Evolutionary conservation across 2,797 vertebrate species (phyloP).

Genomic region (Argentina silus): DNA sequence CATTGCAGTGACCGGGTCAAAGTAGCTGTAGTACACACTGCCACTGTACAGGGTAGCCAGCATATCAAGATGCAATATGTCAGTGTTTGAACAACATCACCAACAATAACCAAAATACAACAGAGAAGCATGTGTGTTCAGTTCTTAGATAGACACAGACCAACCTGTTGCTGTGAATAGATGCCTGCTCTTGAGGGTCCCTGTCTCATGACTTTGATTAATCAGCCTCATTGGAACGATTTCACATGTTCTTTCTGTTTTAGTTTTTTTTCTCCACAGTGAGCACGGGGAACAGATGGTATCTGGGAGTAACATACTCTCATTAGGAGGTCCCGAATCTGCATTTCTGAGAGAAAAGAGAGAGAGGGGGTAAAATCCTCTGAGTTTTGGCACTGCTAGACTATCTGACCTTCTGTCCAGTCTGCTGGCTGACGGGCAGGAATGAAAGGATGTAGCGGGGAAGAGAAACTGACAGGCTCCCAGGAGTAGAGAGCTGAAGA

Average conservation of each 20-base stretch:
- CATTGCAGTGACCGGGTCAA: conserved; percentile 1
- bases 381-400: conserved; percentile 77
- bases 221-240: conserved; percentile 68
- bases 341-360: conserved; percentile 70
- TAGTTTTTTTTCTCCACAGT: conserved; percentile 53
- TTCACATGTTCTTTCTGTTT: conserved; percentile 64
- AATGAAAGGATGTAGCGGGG: conserved; percentile 62
- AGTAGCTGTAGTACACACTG: not conserved
- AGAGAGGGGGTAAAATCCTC: conserved; percentile 59
- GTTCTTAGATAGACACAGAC: conserved; percentile 1
- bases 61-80: not conserved
- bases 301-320: conserved; percentile 78
- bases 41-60: not conserved
- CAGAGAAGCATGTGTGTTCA: not conserved
- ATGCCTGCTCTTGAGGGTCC: conserved; percentile 53
- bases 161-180: conserved; percentile 37
- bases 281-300: conserved; percentile 78
- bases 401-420: conserved; percentile 81
- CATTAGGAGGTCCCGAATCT: conserved; percentile 77
- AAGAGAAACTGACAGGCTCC: conserved; percentile 62
- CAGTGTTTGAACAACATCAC: not conserved
- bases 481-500: not conserved
- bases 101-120: not conserved
- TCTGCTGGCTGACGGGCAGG: conserved; percentile 68
- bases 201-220: conserved; percentile 64